Evolutionary conservation across 92 coral and sea anemone species (phyloP).

Genomic region (Palythoa grandiflora): DNA sequence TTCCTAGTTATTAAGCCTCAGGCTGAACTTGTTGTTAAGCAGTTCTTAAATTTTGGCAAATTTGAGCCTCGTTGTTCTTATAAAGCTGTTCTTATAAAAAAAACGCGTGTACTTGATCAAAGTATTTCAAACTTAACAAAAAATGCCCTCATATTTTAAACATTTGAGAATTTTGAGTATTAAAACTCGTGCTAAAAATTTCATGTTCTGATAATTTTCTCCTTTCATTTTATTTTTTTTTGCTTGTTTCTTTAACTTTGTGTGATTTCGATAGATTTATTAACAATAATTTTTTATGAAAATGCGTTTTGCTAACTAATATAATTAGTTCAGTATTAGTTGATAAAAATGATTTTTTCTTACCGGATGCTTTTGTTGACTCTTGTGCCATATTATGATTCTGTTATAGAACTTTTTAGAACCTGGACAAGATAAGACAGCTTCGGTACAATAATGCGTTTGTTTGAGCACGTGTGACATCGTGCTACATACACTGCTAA

Average conservation of each 20-base stretch:
- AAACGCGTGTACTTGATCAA: too few species aligned
- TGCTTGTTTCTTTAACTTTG: too few species aligned
- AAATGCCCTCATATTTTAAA: not conserved
- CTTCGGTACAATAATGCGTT: not conserved
- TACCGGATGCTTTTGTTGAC: conserved; percentile 15
- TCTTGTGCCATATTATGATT: not conserved
- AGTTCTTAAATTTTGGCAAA: too few species aligned
- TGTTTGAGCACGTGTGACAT: not conserved
- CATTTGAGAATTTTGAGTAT: not conserved
- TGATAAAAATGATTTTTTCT: not conserved
- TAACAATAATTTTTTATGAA: not conserved
- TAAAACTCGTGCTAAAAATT: too few species aligned
- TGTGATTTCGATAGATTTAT: not conserved
- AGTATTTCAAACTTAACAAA: too few species aligned
- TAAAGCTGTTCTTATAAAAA: too few species aligned
- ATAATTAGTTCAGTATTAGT: not conserved
- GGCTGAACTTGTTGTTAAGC: too few species aligned
- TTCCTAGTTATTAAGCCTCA: too few species aligned
- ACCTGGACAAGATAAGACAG: not conserved
- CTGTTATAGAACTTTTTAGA: not conserved
- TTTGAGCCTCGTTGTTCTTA: too few species aligned
- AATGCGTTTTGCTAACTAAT: not conserved
- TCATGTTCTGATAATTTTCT: too few species aligned
- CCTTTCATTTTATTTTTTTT: too few species aligned
- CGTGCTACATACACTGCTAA: not conserved